phyloP scores from a whole-genome alignment of 2,113 vertebrate species.

The Phodopus roborovskii region DNA sequence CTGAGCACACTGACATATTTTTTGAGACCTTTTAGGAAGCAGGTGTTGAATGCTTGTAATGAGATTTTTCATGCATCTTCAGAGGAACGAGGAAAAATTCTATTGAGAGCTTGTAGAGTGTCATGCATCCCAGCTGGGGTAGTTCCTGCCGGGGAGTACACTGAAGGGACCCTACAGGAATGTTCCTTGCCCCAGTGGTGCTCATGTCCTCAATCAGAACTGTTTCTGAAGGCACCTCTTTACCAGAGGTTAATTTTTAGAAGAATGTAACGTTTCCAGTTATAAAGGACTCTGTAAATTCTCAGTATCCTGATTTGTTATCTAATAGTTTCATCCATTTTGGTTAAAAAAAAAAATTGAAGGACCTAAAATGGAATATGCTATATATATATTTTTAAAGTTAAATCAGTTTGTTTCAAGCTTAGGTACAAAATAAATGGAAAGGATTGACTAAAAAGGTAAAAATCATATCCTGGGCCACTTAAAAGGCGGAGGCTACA shows the following conservation, averaged over 20 bases:
- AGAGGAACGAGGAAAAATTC: conserved; percentile 42
- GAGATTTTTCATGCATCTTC: conserved; percentile 75
- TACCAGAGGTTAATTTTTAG: neutral
- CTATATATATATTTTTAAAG: neutral
- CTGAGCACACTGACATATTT: conserved; percentile 77
- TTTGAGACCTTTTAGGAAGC: conserved; percentile 81
- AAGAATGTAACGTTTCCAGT: neutral
- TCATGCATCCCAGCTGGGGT: neutral
- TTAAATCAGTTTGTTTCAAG: neutral
- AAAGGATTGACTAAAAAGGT: neutral
- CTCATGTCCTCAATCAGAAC: neutral
- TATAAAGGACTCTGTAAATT: neutral
- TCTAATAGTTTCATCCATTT: neutral
- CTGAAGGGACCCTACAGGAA: neutral
- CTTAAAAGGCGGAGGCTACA: neutral
- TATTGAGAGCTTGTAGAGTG: conserved; percentile 46
- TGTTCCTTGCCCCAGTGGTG: conserved; percentile 13
- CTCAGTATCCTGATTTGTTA: neutral
- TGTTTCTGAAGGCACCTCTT: conserved; percentile 22
- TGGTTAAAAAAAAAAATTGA: neutral
- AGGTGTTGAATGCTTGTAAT: conserved; percentile 77
- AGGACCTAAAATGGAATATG: neutral
- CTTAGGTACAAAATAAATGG: neutral
- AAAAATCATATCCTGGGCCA: neutral
- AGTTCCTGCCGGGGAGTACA: neutral